Conservation (phyloP, 2,888 invertebrate genomes). For the Petrolisthes manimaculis region DNA sequence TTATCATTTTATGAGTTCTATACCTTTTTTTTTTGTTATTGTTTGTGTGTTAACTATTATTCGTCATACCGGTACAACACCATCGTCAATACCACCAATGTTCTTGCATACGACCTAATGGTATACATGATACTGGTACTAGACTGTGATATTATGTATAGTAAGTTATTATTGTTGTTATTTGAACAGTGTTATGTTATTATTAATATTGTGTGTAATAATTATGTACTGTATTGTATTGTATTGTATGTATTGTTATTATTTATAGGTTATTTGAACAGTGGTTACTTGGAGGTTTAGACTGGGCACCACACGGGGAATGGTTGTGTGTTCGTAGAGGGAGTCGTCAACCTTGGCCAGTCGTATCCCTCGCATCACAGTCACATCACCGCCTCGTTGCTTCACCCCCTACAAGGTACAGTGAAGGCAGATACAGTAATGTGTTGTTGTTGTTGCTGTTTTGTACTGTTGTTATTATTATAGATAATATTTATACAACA, state of each 20-base stretch:
- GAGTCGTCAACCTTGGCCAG: slow-evolving; percentile 59
- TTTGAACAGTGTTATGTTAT: too few relatives aligned
- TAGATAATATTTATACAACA: neutral
- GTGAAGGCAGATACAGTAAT: too few relatives aligned
- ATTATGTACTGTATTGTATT: too few relatives aligned
- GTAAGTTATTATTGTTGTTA: too few relatives aligned
- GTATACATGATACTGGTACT: too few relatives aligned
- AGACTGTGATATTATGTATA: too few relatives aligned
- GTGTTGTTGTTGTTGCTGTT: neutral
- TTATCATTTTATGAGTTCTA: neutral
- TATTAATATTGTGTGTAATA: neutral
- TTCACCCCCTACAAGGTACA: slow-evolving; percentile 49
- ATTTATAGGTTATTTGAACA: slow-evolving; percentile 62
- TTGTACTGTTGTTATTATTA: neutral
- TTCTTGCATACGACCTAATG: too few relatives aligned
- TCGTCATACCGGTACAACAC: neutral
- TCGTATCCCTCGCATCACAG: slow-evolving; percentile 38
- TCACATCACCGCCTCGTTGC: slow-evolving; percentile 51
- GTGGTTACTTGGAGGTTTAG: slow-evolving; percentile 61
- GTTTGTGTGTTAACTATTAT: neutral
- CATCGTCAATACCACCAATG: neutral
- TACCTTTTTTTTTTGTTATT: neutral
- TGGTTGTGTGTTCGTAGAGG: slow-evolving; percentile 63
- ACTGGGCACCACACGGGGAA: slow-evolving; percentile 65
- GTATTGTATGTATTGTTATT: neutral